A percentile compares a stretch with the other conserved stretches of the same genome.
phyloP scores from a whole-genome alignment of 2,797 vertebrate species.

The Gambusia yucatana region DNA sequence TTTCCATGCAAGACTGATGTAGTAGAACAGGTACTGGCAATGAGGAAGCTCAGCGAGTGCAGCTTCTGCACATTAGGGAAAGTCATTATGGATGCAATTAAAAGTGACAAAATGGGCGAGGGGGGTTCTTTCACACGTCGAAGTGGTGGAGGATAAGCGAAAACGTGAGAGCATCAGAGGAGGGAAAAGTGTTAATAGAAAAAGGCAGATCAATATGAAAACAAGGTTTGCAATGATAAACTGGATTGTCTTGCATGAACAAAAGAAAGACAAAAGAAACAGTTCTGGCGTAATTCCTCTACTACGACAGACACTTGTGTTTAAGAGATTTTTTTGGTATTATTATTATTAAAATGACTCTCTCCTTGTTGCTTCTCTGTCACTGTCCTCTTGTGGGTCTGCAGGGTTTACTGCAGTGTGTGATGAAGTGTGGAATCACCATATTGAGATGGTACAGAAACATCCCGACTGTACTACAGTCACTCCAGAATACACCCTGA shows the following conservation, averaged over 20 bases:
- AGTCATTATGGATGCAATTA: conserved; percentile 77
- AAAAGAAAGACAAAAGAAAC: conserved; percentile 39
- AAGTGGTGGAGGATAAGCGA: conserved; percentile 32
- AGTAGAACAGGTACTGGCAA: conserved; percentile 50
- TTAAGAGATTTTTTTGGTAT: conserved; percentile 58
- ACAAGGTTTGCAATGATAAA: conserved; percentile 38
- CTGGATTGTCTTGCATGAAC: conserved; percentile 21
- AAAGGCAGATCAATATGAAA: conserved; percentile 43
- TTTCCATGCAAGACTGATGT: conserved; percentile 52
- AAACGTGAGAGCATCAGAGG: conserved; percentile 43
- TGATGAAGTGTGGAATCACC: conserved; percentile 70
- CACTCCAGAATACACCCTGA: conserved; percentile 48
- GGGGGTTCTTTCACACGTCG: conserved; percentile 44
- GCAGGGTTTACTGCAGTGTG: conserved; percentile 69
- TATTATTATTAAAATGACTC: conserved; percentile 73
- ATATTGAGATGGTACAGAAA: conserved; percentile 62
- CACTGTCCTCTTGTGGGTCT: conserved; percentile 65
- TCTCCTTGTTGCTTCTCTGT: conserved; percentile 61
- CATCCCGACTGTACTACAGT: conserved; percentile 45
- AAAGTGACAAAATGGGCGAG: conserved; percentile 59
- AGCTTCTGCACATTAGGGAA: conserved; percentile 58
- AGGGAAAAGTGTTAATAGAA: conserved; percentile 56
- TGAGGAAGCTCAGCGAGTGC: conserved; percentile 30
- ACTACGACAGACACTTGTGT: conserved; percentile 70
- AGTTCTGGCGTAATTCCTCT: conserved; percentile 73